Conservation (phyloP, 2,888 invertebrate species). For the Dastarcus helophoroides region DNA sequence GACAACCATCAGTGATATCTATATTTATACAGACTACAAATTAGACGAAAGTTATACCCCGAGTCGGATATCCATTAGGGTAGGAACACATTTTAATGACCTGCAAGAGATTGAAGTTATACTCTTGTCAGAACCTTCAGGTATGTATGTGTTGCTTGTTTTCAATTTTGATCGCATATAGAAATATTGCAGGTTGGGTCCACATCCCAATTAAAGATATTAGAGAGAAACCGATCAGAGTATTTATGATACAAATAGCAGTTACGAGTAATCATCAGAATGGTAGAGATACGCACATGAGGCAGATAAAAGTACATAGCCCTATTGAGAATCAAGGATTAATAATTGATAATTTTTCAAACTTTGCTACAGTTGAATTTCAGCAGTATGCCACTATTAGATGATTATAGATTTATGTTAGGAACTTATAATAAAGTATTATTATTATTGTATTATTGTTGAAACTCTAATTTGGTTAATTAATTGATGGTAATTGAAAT, state of each 20-base stretch:
- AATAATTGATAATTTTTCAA: constrained; percentile 58
- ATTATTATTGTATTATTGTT: no score
- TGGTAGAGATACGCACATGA: constrained; percentile 95
- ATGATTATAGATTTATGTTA: constrained; percentile 39
- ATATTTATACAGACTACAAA: constrained; percentile 96
- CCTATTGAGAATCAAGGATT: constrained; percentile 59
- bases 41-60: constrained; percentile 99
- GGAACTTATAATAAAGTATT: no score
- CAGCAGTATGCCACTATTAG: constrained; percentile 73
- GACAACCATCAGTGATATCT: constrained; percentile 89
- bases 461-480: no score
- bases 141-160: constrained; percentile 29
- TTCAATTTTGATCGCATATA: constrained; percentile 1
- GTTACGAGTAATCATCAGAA: constrained; percentile 98
- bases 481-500: no score
- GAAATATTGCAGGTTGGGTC: constrained; percentile 68
- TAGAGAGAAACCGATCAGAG: constrained; percentile 76
- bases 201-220: constrained; percentile 84
- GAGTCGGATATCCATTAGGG: constrained; percentile 82
- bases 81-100: constrained; percentile 94
- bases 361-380: constrained; percentile 72
- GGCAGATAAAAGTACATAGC: constrained; percentile 93
- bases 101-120: constrained; percentile 91
- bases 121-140: constrained; percentile 84
- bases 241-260: constrained; percentile 94